Evolutionary conservation across 2,113 vertebrate genomes (phyloP), one percentile per base, ranked within the genome.

Genomic region (Pipa parva): DNA sequence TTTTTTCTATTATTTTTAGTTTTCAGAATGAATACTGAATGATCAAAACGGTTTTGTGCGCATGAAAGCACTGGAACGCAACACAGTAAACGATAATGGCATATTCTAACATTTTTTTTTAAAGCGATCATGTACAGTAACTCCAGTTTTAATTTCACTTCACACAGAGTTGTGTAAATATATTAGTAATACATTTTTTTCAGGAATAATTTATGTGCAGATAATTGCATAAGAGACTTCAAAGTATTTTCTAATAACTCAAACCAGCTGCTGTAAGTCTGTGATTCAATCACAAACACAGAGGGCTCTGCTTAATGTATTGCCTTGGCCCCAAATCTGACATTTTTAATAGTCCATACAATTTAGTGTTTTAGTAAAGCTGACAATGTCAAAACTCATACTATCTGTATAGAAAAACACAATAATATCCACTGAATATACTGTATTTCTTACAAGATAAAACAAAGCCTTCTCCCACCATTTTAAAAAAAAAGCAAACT

Each of bases 201-300:
- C 37, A 55, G 51, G 64, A 25, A 51, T 50, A 59, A 68, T 68
- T 59, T 68, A 68, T 59, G 52, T 51, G 55, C 64, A 68, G 46
- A 68, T 68, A 68, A 59, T 59, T 68, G 64, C 51, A 68, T 59
- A 68, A 68, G 59, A 46, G 56, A 55, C 64, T 68, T 68, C 64
- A 68, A 51, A 68, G 55, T 59, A 68, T 59, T 68, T 59, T 37
- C 55, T 50, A 51, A 68, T 68, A 68, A 68, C 33, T 68, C 55
- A 68, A 11, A 51, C 29, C 64, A 68, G 64, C 45, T 68, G 64
- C 50, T 50, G 64, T 31, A 50, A 68, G 50, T 45, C 55, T 59
- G 64, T 27, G 64, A 59, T 59, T 42, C 51, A 45, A 51, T 68
- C 58, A 59, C 29, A 68, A 50, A 45, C 45, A 59, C 31, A 42